These are phyloP conservation scores for human (Homo sapiens) DNA, from an alignment of 2,113 vertebrate genomes.

Conservation along the genomic window GRCh38 chr4:14523501-14524000, in stretches of 20 bases:
- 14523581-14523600: background rate
- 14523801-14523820: background rate
- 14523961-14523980: background rate
- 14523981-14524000: background rate
- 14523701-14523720: background rate
- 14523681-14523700: background rate
- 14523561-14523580: background rate
- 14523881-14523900: constrained; percentile 45
- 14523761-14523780: background rate
- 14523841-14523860: background rate
- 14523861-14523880: background rate
- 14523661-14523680: background rate
- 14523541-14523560: background rate
- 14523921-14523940: constrained; percentile 40
- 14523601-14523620: background rate
- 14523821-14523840: background rate
- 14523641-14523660: background rate
- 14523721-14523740: background rate
- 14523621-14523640: background rate
- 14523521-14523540: background rate
- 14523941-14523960: constrained; percentile 14
- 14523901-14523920: constrained; percentile 58
- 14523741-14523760: background rate
- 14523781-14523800: background rate
- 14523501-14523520: background rate